A percentile compares a stretch with the other conserved stretches of the same genome.
These are phyloP conservation scores for Ischnura elegans DNA, from an alignment of 2,888 invertebrate species.

Conservation along the genomic window DNA sequence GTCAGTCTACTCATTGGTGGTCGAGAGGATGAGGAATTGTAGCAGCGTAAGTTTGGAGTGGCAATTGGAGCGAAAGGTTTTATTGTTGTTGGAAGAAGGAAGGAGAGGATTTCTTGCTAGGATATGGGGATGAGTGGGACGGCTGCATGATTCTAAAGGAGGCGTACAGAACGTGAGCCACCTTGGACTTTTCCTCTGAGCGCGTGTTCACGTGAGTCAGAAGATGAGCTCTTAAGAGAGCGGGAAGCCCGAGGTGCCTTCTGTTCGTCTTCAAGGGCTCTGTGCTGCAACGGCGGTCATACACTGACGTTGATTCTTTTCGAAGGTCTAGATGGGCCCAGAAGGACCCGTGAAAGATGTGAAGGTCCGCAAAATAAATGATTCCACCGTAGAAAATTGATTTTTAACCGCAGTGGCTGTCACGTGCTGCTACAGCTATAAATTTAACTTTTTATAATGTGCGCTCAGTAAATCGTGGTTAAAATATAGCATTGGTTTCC, in stretches of 20 bases:
- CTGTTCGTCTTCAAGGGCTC: not conserved
- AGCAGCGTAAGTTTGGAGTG: not conserved
- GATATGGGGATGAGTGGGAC: not conserved
- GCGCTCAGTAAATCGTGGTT: too few relatives aligned
- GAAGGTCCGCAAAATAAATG: too few relatives aligned
- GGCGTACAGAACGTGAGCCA: not conserved
- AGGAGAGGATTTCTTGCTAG: not conserved
- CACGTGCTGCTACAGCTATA: too few relatives aligned
- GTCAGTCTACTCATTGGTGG: too few relatives aligned
- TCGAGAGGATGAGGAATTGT: not conserved
- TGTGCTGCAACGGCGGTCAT: not conserved
- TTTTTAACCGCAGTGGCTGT: not conserved
- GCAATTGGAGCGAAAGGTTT: constrained; percentile 16
- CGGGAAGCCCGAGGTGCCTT: not conserved
- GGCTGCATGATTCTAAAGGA: not conserved
- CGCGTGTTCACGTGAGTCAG: not conserved
- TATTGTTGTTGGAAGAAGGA: not conserved
- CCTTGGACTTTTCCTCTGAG: not conserved
- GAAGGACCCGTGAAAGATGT: too few relatives aligned
- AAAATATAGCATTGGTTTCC: too few relatives aligned
- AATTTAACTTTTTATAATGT: too few relatives aligned
- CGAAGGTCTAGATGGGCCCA: too few relatives aligned
- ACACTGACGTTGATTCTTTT: too few relatives aligned
- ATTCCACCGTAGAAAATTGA: not conserved
- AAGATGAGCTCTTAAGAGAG: not conserved